Conservation (phyloP, 2,113 vertebrate genomes). For the Peromyscus leucopus region DNA sequence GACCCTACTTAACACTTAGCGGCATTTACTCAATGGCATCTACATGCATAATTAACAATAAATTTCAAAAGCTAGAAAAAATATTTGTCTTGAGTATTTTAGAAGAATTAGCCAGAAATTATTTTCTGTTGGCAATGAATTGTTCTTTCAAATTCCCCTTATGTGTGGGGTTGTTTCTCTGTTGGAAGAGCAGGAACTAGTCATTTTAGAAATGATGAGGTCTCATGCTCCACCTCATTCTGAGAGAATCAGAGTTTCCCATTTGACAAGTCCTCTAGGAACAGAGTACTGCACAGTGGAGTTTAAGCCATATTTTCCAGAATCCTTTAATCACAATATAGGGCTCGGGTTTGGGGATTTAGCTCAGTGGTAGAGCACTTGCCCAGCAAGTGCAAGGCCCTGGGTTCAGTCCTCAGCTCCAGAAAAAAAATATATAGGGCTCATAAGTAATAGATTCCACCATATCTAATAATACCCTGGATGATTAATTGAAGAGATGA, state of each 20-base stretch:
- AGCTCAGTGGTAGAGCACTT: too few relatives aligned
- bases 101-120: neutral
- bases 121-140: neutral
- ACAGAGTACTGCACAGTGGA: neutral
- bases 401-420: too few relatives aligned
- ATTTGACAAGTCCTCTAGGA: neutral
- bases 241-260: neutral
- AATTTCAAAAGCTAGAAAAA: slow-evolving; percentile 21
- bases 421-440: too few relatives aligned
- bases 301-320: neutral
- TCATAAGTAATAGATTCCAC: neutral
- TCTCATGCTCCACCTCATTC: neutral
- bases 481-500: neutral
- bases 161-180: neutral
- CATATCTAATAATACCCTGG: neutral
- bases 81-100: neutral
- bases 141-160: neutral
- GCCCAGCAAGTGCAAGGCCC: too few relatives aligned
- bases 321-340: neutral
- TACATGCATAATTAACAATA: neutral
- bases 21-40: neutral
- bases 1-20: neutral
- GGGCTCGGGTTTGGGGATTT: neutral
- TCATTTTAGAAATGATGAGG: neutral
- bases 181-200: neutral